These are phyloP conservation scores for Notodonta ziczac DNA, from an alignment of 2,888 invertebrate species.

Conservation along the genomic window DNA sequence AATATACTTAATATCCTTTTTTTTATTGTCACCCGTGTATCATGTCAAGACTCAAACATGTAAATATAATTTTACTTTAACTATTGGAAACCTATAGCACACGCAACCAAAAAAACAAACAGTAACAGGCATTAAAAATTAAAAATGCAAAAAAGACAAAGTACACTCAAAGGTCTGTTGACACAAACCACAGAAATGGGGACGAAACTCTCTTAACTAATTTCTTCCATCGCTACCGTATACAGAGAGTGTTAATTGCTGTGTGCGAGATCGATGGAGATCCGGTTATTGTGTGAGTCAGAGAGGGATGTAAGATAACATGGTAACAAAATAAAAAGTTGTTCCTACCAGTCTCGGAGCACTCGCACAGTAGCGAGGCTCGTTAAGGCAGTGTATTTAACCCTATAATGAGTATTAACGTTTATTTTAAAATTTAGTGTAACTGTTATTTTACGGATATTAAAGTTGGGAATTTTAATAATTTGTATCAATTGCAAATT, in stretches of 20 bases:
- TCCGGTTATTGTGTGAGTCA: conserved; percentile 21
- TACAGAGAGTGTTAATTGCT: conserved; percentile 77
- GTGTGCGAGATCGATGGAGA: conserved; percentile 47
- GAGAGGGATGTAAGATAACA: conserved; percentile 48
- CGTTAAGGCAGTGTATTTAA: conserved; percentile 70
- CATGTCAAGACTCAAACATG: no score
- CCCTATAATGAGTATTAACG: conserved; percentile 70
- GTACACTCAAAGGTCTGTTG: conserved; percentile 51
- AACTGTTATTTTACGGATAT: conserved; percentile 51
- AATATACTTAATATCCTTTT: no score
- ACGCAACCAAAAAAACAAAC: conserved; percentile 21
- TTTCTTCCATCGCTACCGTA: conserved; percentile 81
- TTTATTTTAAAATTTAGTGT: conserved; percentile 57
- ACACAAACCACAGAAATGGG: conserved; percentile 66
- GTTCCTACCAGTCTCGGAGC: conserved; percentile 57
- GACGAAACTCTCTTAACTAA: conserved; percentile 73
- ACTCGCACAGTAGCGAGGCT: conserved; percentile 62
- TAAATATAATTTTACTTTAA: conserved; percentile 5
- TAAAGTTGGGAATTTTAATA: conserved; percentile 38
- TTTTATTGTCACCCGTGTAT: no score
- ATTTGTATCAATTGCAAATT: conserved; percentile 39
- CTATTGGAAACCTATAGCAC: no score
- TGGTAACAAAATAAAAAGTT: conserved; percentile 69
- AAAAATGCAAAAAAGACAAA: conserved; percentile 42
- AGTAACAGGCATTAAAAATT: conserved; percentile 40